Evolutionary conservation across 2,113 vertebrate species (phyloP), one percentile per base, ranked within the genome.

Genomic region (Prochilodus magdalenae): DNA sequence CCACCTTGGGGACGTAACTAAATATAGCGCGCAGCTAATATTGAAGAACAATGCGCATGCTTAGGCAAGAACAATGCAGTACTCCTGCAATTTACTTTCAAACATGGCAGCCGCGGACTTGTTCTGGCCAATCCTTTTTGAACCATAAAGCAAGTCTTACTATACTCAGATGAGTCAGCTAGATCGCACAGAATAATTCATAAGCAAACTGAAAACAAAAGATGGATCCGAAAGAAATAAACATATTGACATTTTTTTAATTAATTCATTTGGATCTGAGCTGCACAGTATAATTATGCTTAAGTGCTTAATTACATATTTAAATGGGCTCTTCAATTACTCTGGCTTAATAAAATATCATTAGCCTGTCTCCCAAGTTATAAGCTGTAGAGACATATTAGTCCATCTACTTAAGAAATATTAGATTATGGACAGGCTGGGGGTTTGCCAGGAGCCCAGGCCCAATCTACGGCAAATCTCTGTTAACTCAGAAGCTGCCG

Each of bases 301-400:
- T 94, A 94, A 95, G 95, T 96, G 96, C 95, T 97, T 96, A 96
- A 97, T 97, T 95, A 96, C 95, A 95, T 96, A 97, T 96, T 96
- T 96, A 95, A 94, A 95, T 94, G 95, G 92, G 94, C 92, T 94
- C 95, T 96, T 97, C 96, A 96, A 97, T 96, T 96, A 96, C 95
- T 95, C 89, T 90, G 93, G 95, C 94, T 93, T 92, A 94, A 94
- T 94, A 96, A 96, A 95, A 94, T 94, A 95, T 94, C 94, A 95
- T 94, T 93, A 94, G 95, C 91, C 91, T 88, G 95, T 95, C 93
- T 96, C 94, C 92, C 92, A 94, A 95, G 95, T 94, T 94, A 93
- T 88, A 90, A 92, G 93, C 92, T 92, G 87, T 86, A 86, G 88
- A 92, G 91, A 92, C 91, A 59, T 90, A 92, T 92, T 93, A 91